Evolutionary conservation across 2,113 vertebrate species (phyloP), one percentile per base, ranked within the genome.

Genomic region (Paratilapia polleni): DNA sequence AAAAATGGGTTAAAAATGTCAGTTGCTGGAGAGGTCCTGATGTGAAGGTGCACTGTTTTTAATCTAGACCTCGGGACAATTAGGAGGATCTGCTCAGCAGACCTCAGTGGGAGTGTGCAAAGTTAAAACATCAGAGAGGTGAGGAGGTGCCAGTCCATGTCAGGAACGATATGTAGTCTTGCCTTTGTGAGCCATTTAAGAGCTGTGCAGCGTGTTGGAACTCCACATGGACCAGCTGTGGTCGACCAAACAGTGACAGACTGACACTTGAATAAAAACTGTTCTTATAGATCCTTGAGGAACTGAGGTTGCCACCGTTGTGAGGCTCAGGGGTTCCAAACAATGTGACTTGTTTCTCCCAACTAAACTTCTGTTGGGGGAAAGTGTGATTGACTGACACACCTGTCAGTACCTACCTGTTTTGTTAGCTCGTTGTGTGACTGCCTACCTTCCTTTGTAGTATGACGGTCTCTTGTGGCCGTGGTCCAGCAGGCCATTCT

Each of bases 401-500:
- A 24, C 2, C 22, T 64, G 79, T 80, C 74, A 81, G 13, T 68
- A 49, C 3, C 6, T 17, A 17, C 13, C 36, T 4, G 2, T 3
- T 8, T 47, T 11, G 15, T 68, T 10, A 34, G 19, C 38, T 61
- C 4, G 2, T 20, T 0, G 52, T 0, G 0, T 11, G 38, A 24
- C 4, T 0, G 2, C 83, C 19, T 75, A 93, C 91, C 93, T 28
- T 76, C 75, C 73, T 62, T 88, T 92, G 87, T 90, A 49, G 79
- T 86, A 82, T 0, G 90, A 89, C 0, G 87, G 84, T 4, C 90
- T 94, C 47, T 82, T 90, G 54, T 87, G 68, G 52, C 22, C 2
- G 22, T 76, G 86, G 28, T 94, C 93, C 19, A 90, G 26, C 8
- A 87, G 3, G 11, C 81, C 73, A 20, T 89, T 93, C 85, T 74